Evolutionary conservation across 2,797 vertebrate species (phyloP).

Genomic region (Coendou prehensilis): DNA sequence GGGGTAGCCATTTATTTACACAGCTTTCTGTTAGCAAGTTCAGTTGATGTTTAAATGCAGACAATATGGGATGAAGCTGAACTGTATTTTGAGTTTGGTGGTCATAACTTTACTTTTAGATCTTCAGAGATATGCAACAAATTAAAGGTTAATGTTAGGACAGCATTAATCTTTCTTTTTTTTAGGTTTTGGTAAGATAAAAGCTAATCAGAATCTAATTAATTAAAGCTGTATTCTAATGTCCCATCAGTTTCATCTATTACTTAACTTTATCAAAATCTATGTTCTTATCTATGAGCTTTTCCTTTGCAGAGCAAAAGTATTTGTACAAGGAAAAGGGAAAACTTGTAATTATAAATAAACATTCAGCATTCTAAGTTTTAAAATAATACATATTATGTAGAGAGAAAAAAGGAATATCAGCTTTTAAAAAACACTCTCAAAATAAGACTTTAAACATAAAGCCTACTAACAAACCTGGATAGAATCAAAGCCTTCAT

Average conservation of each 20-base stretch:
- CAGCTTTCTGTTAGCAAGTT: not conserved
- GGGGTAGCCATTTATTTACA: not conserved
- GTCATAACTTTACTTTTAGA: not conserved
- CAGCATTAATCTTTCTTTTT: not conserved
- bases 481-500: not conserved
- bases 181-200: not conserved
- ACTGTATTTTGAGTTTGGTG: not conserved
- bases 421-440: not conserved
- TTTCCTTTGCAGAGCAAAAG: not conserved
- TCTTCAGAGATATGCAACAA: not conserved
- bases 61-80: not conserved
- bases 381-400: not conserved
- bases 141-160: not conserved
- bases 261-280: not conserved
- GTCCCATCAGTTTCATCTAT: not conserved
- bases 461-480: not conserved
- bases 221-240: not conserved
- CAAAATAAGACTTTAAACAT: not conserved
- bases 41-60: not conserved
- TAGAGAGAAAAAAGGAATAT: not conserved
- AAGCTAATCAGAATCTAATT: not conserved
- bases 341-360: not conserved
- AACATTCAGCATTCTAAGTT: not conserved
- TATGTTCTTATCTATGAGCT: not conserved
- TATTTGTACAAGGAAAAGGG: not conserved